phyloP scores from a whole-genome alignment of 2,113 vertebrate genomes.

The Mastomys natalensis region DNA sequence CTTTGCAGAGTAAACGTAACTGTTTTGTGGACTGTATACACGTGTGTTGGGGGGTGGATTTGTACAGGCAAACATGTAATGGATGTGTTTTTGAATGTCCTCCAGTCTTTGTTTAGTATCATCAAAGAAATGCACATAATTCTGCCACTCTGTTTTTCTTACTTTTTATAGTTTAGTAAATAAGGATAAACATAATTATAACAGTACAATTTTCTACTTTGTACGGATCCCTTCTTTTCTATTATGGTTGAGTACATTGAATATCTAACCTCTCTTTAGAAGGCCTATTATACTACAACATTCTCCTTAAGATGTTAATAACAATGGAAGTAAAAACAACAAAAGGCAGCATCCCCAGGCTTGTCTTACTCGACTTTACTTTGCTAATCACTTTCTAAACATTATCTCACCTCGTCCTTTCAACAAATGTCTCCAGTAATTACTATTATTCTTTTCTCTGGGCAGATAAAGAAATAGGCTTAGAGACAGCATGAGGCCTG shows the following conservation, averaged over 20 bases:
- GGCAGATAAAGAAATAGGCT: not conserved
- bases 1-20: not conserved
- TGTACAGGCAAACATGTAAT: not conserved
- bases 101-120: not conserved
- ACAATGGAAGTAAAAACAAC: not conserved
- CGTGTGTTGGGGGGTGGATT: not conserved
- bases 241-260: not conserved
- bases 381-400: constrained; percentile 52
- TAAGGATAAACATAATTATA: constrained; percentile 19
- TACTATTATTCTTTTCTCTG: not conserved
- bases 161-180: constrained; percentile 34
- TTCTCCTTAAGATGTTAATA: constrained; percentile 31
- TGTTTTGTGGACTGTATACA: not conserved
- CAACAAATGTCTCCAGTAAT: constrained; percentile 32
- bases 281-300: not conserved
- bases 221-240: not conserved
- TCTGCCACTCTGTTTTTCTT: not conserved
- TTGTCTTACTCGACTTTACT: not conserved
- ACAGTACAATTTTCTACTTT: constrained; percentile 26
- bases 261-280: constrained; percentile 13
- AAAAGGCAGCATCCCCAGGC: not conserved
- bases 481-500: not conserved
- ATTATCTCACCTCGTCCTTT: constrained; percentile 50
- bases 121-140: not conserved
- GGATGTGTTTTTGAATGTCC: not conserved